These are phyloP conservation scores for Cecropterus lyciades DNA, from an alignment of 1,140 invertebrate species.

Conservation along the genomic window DNA sequence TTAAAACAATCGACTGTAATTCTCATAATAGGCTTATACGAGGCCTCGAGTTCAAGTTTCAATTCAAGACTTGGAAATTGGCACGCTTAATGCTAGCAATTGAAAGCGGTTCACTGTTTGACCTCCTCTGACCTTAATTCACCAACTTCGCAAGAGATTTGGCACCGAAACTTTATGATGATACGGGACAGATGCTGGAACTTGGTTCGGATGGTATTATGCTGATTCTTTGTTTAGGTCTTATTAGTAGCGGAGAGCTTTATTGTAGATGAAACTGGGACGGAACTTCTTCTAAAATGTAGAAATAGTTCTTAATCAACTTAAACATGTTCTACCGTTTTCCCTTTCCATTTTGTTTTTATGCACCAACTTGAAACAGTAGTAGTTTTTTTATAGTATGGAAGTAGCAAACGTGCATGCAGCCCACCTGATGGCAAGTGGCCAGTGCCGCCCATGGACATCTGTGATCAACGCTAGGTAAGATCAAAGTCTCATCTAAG, in stretches of 20 bases:
- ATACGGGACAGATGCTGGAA: slow-evolving; percentile 26
- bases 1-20: slow-evolving; percentile 20
- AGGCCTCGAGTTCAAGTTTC: slow-evolving; percentile 19
- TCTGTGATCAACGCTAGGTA: too few species aligned
- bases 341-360: too few species aligned
- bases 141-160: slow-evolving; percentile 26
- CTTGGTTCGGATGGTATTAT: slow-evolving; percentile 5
- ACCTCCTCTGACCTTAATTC: slow-evolving; percentile 26
- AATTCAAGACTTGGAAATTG: slow-evolving; percentile 24
- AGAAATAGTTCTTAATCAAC: too few species aligned
- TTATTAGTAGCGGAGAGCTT: neutral
- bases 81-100: slow-evolving; percentile 20
- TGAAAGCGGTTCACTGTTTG: slow-evolving; percentile 19
- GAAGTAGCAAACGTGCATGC: too few species aligned
- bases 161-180: slow-evolving; percentile 24
- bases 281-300: too few species aligned
- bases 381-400: too few species aligned
- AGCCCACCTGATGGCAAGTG: too few species aligned
- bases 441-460: too few species aligned
- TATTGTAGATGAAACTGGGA: too few species aligned
- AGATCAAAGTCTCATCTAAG: too few species aligned
- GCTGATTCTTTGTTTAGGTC: neutral
- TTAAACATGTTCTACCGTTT: too few species aligned
- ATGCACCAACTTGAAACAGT: too few species aligned
- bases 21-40: slow-evolving; percentile 27